A percentile compares a stretch with the other conserved stretches of the same genome.
phyloP scores from a whole-genome alignment of 2,797 vertebrate genomes.

The Sebastes elongatus region DNA sequence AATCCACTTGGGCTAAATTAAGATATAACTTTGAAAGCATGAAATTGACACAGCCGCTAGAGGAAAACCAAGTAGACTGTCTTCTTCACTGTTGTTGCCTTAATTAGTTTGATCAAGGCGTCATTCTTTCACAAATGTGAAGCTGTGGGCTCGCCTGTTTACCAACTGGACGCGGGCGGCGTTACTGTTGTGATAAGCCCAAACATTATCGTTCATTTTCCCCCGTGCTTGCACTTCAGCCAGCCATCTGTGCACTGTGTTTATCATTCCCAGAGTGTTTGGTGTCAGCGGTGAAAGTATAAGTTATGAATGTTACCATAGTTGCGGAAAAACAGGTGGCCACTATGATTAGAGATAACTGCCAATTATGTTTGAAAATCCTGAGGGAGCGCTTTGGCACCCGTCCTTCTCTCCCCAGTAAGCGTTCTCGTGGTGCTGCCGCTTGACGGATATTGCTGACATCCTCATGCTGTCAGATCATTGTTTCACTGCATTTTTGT shows the following conservation, averaged over 20 bases:
- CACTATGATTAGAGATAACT: slow-evolving; percentile 76
- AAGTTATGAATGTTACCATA: slow-evolving; percentile 70
- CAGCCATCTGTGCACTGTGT: slow-evolving; percentile 67
- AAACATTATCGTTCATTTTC: slow-evolving; percentile 49
- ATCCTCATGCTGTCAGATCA: slow-evolving; percentile 42
- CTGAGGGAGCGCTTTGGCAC: slow-evolving; percentile 64
- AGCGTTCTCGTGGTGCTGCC: slow-evolving; percentile 23
- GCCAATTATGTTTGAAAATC: slow-evolving; percentile 70
- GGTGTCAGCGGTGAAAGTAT: slow-evolving; percentile 58
- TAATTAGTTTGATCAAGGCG: slow-evolving; percentile 56
- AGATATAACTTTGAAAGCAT: slow-evolving; percentile 60
- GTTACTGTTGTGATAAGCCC: slow-evolving; percentile 23
- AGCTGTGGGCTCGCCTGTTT: slow-evolving; percentile 33
- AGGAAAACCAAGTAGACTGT: slow-evolving; percentile 16
- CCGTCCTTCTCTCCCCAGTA: slow-evolving; percentile 17
- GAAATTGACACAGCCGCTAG: slow-evolving; percentile 54
- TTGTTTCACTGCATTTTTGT: slow-evolving; percentile 35
- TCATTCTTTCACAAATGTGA: slow-evolving; percentile 14
- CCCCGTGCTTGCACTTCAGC: slow-evolving; percentile 38
- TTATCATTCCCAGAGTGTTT: slow-evolving; percentile 49
- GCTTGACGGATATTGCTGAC: slow-evolving; percentile 48
- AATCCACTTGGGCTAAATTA: slow-evolving; percentile 69
- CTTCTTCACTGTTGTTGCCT: slow-evolving; percentile 25
- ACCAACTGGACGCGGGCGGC: slow-evolving; percentile 28
- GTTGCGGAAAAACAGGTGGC: slow-evolving; percentile 74